These are phyloP conservation scores for Monarcha castaneiventris DNA, from an alignment of 2,113 vertebrate genomes.

Conservation along the genomic window DNA sequence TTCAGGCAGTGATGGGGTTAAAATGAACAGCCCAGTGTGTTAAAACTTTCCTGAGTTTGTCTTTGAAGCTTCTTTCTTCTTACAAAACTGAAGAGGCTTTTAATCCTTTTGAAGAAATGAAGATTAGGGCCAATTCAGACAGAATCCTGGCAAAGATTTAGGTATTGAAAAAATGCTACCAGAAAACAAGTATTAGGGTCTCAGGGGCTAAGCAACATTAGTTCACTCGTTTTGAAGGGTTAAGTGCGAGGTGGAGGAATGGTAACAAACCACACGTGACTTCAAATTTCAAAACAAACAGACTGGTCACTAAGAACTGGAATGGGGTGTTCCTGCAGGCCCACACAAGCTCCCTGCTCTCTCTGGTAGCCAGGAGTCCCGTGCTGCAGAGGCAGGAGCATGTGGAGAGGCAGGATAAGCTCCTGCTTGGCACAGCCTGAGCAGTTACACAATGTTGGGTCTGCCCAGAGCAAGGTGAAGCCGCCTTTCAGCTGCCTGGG, in stretches of 20 bases:
- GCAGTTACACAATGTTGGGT: not conserved
- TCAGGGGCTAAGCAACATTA: accelerated
- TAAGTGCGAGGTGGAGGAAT: not conserved
- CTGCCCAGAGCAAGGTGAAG: not conserved
- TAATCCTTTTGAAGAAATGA: not conserved
- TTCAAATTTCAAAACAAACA: not conserved
- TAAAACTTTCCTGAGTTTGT: not conserved
- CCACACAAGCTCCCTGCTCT: not conserved
- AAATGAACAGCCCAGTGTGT: not conserved
- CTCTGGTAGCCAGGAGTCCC: not conserved
- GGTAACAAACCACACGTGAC: not conserved
- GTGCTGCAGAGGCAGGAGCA: not conserved
- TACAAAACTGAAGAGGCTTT: not conserved
- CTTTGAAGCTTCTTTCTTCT: not conserved
- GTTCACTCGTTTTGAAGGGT: not conserved
- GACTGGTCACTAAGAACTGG: not conserved
- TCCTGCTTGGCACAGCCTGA: not conserved
- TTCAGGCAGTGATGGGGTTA: not conserved
- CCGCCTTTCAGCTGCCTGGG: not conserved
- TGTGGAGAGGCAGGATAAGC: not conserved
- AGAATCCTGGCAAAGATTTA: not conserved
- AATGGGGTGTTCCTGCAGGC: not conserved
- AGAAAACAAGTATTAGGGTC: not conserved
- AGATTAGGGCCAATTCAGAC: not conserved
- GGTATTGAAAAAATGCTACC: not conserved